Base-by-base conservation (phyloP, 1,140 invertebrate genomes). In the Andricus grossulariae region DNA sequence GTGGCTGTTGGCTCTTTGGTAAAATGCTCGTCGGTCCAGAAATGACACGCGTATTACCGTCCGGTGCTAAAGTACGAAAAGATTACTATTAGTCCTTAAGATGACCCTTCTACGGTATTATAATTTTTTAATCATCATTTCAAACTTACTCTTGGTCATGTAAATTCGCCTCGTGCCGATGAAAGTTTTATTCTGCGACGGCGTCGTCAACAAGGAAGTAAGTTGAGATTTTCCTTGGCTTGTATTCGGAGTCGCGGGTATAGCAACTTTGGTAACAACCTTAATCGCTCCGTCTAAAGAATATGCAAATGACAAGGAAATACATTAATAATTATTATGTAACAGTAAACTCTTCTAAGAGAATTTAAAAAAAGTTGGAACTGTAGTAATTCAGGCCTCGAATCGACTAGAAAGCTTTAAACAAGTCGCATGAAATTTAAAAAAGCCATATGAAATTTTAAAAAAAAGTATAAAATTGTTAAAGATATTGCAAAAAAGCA, bases 41-140 rank as follows among this genome's bases (percentile, higher is more conserved):
- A 66, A 97, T 93, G 10, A 97, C 94, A 81, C 95, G 92, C 0
- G 95, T 96, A 4, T 95, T 95, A 25, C 96, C 96, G 89, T 97
- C 95, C 3, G 95, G 92, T 73, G 94, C 94, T 88, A 39, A 79
- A 52, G 71, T 55, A 75, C 45, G 5, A 55, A 57, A 5, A 71
- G 32, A 72, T 74, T 1, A 79, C 71, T 55, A 71, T 72, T 82
- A 73, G 15, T 77, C 70, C 55, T 54, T 50, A 50, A 60, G 70
- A 55, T 45, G 39, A 45, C 7, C 39, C 39, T 45, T 45, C 10
- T 45, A 45, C 39, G 39, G 10, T 11, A 45, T 11, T 11, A 45
- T 10, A 45, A 45, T 45, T 45, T 39, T 45, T 72, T 16, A 74
- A 51, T 45, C 57, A 45, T 70, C 13, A 50, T 51, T 16, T 70